A percentile compares a stretch with the other conserved stretches of the same genome.
Conservation (phyloP, 2,888 invertebrate genomes). For the Galerucella calmariensis region DNA sequence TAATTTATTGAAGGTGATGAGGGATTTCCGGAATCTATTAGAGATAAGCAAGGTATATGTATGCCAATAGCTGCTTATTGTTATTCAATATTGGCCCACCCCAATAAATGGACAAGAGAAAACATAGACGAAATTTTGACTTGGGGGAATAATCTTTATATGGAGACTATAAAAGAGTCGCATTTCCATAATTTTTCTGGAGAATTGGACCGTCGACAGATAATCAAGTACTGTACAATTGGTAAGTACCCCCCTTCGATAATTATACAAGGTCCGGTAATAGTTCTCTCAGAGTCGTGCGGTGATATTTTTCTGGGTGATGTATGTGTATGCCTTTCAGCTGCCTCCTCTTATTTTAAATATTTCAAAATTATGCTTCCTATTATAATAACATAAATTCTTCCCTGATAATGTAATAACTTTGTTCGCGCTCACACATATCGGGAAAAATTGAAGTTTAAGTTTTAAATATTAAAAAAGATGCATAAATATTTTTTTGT, state of each 20-base stretch:
- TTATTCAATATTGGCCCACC: slow-evolving; percentile 70
- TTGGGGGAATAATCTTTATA: slow-evolving; percentile 68
- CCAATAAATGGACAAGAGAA: slow-evolving; percentile 72
- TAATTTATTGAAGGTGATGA: slow-evolving; percentile 52
- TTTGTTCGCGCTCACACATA: too few relatives aligned
- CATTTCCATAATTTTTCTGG: slow-evolving; percentile 55
- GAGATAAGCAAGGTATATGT: slow-evolving; percentile 67
- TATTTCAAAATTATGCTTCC: too few relatives aligned
- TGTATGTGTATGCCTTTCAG: too few relatives aligned
- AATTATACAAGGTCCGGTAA: too few relatives aligned
- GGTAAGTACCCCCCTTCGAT: slow-evolving; percentile 56
- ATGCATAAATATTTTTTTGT: too few relatives aligned
- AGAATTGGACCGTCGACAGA: slow-evolving; percentile 64
- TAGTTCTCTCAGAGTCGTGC: too few relatives aligned
- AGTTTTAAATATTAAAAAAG: too few relatives aligned
- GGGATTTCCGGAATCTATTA: slow-evolving; percentile 53
- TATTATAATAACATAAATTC: too few relatives aligned
- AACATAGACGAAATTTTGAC: slow-evolving; percentile 71
- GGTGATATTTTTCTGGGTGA: too few relatives aligned
- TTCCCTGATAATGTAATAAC: too few relatives aligned
- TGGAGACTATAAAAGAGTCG: slow-evolving; percentile 54
- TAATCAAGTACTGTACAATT: slow-evolving; percentile 65
- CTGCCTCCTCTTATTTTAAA: too few relatives aligned
- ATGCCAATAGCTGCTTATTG: slow-evolving; percentile 72
- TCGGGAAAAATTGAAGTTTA: too few relatives aligned